phyloP scores from a whole-genome alignment of 2,113 vertebrate species.

The Danionella cerebrum region DNA sequence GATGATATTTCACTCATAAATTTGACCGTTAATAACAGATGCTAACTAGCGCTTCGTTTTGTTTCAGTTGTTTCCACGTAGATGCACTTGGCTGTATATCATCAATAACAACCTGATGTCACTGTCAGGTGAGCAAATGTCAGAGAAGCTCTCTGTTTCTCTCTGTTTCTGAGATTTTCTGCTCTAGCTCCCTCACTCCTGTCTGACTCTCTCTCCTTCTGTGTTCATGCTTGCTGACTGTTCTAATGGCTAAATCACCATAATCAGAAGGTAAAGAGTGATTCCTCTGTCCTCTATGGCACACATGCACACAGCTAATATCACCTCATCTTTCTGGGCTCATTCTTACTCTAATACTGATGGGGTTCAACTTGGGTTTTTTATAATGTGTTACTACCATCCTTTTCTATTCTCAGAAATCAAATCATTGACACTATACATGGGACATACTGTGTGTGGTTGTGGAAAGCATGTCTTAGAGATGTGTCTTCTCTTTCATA shows the following conservation, averaged over 20 bases:
- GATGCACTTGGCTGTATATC: slow-evolving; percentile 94
- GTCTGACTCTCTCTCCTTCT: slow-evolving; percentile 42
- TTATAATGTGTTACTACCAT: background rate
- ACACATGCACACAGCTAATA: slow-evolving; percentile 32
- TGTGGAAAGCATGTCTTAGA: background rate
- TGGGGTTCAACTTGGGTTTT: background rate
- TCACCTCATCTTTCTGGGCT: background rate
- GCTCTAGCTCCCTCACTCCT: slow-evolving; percentile 41
- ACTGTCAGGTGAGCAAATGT: slow-evolving; percentile 78
- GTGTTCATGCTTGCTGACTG: slow-evolving; percentile 30
- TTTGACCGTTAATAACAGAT: too few relatives aligned
- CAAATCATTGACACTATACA: background rate
- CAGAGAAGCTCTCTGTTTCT: slow-evolving; percentile 24
- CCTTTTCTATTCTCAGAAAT: background rate
- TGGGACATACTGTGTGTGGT: slow-evolving; percentile 7
- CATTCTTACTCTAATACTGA: background rate
- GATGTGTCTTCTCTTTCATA: slow-evolving; percentile 44
- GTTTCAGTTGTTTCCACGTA: slow-evolving; percentile 84
- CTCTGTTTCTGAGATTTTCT: slow-evolving; percentile 41
- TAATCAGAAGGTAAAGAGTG: slow-evolving; percentile 89
- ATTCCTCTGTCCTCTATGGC: slow-evolving; percentile 44
- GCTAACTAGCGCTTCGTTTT: too few relatives aligned
- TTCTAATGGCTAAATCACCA: slow-evolving; percentile 59
- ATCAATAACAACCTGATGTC: slow-evolving; percentile 99
- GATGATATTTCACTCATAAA: too few relatives aligned